Evolutionary conservation across 2,113 vertebrate genomes (phyloP).

Genomic region (Corythornis madagascariensis): DNA sequence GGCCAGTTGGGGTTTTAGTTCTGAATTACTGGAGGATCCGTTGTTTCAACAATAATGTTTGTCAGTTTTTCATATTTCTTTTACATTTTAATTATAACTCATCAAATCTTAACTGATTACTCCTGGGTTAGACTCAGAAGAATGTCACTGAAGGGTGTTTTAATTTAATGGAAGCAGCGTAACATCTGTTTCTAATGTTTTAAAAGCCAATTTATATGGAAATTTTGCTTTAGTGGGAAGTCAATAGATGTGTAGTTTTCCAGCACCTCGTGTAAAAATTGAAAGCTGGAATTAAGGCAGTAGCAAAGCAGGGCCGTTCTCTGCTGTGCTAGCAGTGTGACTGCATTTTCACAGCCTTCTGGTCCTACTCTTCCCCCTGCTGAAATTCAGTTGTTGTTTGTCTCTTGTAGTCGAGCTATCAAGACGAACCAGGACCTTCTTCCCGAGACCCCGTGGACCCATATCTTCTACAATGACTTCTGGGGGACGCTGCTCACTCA

Average conservation of each 20-base stretch:
- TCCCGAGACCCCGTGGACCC: constrained; percentile 94
- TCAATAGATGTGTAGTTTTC: constrained; percentile 58
- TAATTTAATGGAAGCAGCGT: constrained; percentile 72
- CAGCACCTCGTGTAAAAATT: constrained; percentile 54
- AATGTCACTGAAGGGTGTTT: constrained; percentile 75
- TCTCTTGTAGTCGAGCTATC: constrained; percentile 91
- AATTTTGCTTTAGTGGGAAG: constrained; percentile 72
- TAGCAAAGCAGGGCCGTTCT: background rate
- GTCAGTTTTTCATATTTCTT: constrained; percentile 71
- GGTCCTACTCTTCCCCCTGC: background rate
- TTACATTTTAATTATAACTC: constrained; percentile 77
- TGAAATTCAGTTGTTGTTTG: constrained; percentile 40
- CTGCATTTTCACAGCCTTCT: background rate
- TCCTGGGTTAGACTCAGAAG: constrained; percentile 68
- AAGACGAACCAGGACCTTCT: constrained; percentile 99
- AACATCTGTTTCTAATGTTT: constrained; percentile 77
- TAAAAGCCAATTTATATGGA: constrained; percentile 81
- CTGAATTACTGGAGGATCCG: constrained; percentile 45
- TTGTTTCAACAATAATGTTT: constrained; percentile 47
- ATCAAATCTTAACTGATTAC: constrained; percentile 74
- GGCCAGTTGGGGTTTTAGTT: constrained; percentile 50
- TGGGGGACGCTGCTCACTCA: constrained; percentile 98
- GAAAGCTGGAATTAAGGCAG: constrained; percentile 56
- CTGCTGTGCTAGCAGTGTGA: background rate
- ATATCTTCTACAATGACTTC: constrained; percentile 98